These are phyloP conservation scores for Rhagophthalmus giganteus DNA, from an alignment of 2,888 invertebrate species.

Conservation along the genomic window DNA sequence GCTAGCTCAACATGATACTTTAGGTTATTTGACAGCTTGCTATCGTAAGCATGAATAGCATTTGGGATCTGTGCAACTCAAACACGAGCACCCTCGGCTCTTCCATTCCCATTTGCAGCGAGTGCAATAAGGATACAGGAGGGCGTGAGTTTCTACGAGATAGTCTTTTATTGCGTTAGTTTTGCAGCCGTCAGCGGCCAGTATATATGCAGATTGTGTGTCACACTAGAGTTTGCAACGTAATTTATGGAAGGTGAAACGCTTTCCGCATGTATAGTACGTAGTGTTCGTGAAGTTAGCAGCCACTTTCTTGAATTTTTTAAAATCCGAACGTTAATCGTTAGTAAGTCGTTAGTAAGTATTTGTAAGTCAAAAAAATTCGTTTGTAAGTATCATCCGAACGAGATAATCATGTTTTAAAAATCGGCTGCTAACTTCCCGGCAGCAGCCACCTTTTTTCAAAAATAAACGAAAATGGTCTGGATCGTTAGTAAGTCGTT, in stretches of 20 bases:
- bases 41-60: slow-evolving; percentile 11
- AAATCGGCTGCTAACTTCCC: no score
- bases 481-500: no score
- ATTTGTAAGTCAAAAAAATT: no score
- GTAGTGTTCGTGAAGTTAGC: no score
- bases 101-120: slow-evolving; percentile 2
- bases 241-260: slow-evolving; percentile 16
- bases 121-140: slow-evolving; percentile 17
- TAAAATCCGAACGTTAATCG: no score
- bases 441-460: no score
- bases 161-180: slow-evolving; percentile 18
- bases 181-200: slow-evolving; percentile 20
- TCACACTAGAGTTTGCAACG: slow-evolving; percentile 15
- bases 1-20: slow-evolving; percentile 4
- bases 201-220: slow-evolving; percentile 20
- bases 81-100: slow-evolving; percentile 3
- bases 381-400: no score
- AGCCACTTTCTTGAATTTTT: no score
- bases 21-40: slow-evolving; percentile 13
- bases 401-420: no score
- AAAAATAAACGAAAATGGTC: no score
- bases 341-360: no score
- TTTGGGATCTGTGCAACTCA: slow-evolving; percentile 3
- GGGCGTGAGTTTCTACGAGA: slow-evolving; percentile 7
- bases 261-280: no score